A percentile compares a stretch with the other conserved stretches of the same genome.
Evolutionary conservation across 1,140 invertebrate species (phyloP).

Genomic region (Nephila pilipes): DNA sequence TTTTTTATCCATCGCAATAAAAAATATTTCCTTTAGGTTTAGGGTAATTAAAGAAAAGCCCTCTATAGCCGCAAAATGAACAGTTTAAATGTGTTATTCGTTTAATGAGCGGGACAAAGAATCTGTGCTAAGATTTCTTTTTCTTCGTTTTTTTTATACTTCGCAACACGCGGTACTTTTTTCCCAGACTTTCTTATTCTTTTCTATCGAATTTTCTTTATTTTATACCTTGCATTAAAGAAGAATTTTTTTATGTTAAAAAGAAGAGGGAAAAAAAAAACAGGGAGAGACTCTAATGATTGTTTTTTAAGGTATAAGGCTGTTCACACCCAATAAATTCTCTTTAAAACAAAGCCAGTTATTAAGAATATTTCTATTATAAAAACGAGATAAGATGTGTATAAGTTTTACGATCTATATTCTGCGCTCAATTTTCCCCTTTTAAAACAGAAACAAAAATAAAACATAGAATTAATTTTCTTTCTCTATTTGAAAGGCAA

Average conservation of each 20-base stretch:
- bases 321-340: slow-evolving; percentile 66
- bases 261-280: slow-evolving; percentile 25
- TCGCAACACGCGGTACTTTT: slow-evolving; percentile 44
- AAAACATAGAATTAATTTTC: background rate
- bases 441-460: background rate
- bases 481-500: background rate
- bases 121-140: slow-evolving; percentile 47
- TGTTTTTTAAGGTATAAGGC: slow-evolving; percentile 48
- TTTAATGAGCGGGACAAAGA: slow-evolving; percentile 76
- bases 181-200: slow-evolving; percentile 55
- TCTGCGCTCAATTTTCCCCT: background rate
- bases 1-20: slow-evolving; percentile 18
- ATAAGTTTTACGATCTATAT: background rate
- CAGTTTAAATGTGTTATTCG: slow-evolving; percentile 75
- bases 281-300: slow-evolving; percentile 64
- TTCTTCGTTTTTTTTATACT: slow-evolving; percentile 32
- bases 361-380: slow-evolving; percentile 71
- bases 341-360: slow-evolving; percentile 63
- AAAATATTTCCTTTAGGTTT: slow-evolving; percentile 76
- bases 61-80: slow-evolving; percentile 75
- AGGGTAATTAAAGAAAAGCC: slow-evolving; percentile 76
- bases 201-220: slow-evolving; percentile 32
- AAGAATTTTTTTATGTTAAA: slow-evolving; percentile 10
- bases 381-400: background rate
- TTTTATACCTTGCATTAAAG: slow-evolving; percentile 42